Evolutionary conservation across 2,113 vertebrate genomes (phyloP), one percentile per base, ranked within the genome.

Genomic region (Eleginops maclovinus): DNA sequence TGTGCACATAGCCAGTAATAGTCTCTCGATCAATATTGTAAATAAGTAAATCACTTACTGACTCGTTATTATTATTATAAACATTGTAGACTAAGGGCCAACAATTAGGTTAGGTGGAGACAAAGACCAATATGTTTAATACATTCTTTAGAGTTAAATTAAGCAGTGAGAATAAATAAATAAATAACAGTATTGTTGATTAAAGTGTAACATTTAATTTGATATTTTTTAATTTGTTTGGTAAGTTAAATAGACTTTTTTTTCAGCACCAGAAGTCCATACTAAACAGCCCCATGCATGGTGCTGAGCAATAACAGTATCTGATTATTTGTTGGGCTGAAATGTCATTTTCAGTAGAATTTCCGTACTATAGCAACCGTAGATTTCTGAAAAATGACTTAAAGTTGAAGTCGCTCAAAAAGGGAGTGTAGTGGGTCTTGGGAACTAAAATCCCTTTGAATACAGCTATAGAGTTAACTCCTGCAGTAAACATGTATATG

Each of bases 1-100:
- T 65, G 59, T 62, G 13, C 13, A 71, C 55, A 72, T 31, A 69
- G 46, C 21, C 64, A 15, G 4, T 28, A 63, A 47, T 66, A 15
- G 36, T 78, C 43, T 70, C 36, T 67, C 24, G 4, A 60, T 61
- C 26, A 28, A 51, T 22, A 67, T 21, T 31, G 15, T 31, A 46
- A 72, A 56, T 68, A 53, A 15, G 2, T 9, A 51, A 54, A 54
- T 36, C 16, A 60, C 10, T 40, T 19, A 19, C 13, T 13, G 10
- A 40, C 24, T 50, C 31, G 10, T 58, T 10, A 50, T 58, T 65
- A 15, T 44, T 43, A 24, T 7, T n/a, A 16, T 17, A 19, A 21
- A 17, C 22, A 41, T 24, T 49, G 4, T 26, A 58, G 68, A 65
- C 26, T 31, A 44, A 4, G 7, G 40, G 22, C 19, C 19, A 40